Base-by-base conservation (phyloP, 1,140 invertebrate genomes). In the Aculops lycopersici region DNA sequence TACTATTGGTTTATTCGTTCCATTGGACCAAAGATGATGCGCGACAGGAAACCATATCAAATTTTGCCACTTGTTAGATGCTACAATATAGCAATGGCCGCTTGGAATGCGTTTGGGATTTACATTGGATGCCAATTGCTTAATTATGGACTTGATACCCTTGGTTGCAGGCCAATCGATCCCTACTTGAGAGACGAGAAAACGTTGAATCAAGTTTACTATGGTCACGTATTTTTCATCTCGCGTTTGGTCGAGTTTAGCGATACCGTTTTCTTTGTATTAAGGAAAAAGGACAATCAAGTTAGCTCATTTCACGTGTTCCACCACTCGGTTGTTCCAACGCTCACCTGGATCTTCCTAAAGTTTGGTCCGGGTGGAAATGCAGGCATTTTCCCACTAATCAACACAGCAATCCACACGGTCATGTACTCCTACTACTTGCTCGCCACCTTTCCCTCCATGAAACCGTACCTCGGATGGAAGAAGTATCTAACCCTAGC, bases 181-280 rank as follows among this genome's bases (percentile, higher is more conserved):
- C 21, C 40, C 2, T 5, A 2, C 15, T 31, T 41, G 19, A 3
- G 2, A 8, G 20, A 17, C n/a, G 8, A n/a, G 4, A 19, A 19
- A 3, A 17, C 39, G 3, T 8, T 21, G 12, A 2, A 24, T 2
- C 41, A 19, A 18, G 4, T 43, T 1, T 35, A 43, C 15, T 41
- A 43, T 20, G 88, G 78, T 77, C 92, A 86, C 54, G 88, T 84
- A 53, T 71, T 88, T 51, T 86, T 81, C 19, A 92, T 92, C 58
- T 64, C 42, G 13, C 41, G 39, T 19, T 41, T 83, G 20, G 55
- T 92, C 17, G 84, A 94, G 56, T 83, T 92, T 55, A 68, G 74
- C 47, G 84, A 92, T 54, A 90, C 83, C 0, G 66, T 77, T 47
- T 84, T 84, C 62, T 79, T 84, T 48, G 79, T 84, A 41, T 53